Evolutionary conservation across 2,888 invertebrate genomes (phyloP), one percentile per base, ranked within the genome.

Genomic region (Lacanobia wlatinum): DNA sequence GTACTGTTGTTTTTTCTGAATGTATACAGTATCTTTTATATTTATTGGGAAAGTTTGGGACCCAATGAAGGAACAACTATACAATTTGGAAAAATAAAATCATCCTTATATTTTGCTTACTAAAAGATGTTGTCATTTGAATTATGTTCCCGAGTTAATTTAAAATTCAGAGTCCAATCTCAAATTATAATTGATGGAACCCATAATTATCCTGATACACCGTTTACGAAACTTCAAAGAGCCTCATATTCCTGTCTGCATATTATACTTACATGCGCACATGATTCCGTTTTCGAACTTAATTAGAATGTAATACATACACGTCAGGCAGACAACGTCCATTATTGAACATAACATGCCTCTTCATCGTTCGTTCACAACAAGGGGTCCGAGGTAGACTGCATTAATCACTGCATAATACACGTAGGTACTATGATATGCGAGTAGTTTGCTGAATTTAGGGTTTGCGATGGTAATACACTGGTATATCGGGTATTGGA

Each of bases 251-350:
- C 4, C 9, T 52, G 18, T n/a, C 5, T 43, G 16, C 61, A 14
- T 28, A 3, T 5, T 34, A 43, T 38, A 59, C 21, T 18, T 16
- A 28, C 12, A 16, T 50, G 48, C 16, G n/a, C 46, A 50, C 23
- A 55, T 53, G 10, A 62, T 62, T 62, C 60, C 52, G 16, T 52
- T 53, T 79, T 43, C 34, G 18, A 64, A 70, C 59, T 38, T 83
- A 83, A 80, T 83, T 79, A 83, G 63, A 83, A 83, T 73, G 48
- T 83, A 73, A 83, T 79, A 73, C 66, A 70, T 70, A 60, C 63
- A 43, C 62, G 34, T 73, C 69, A 66, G 63, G 12, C 63, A 53
- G 43, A 21, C 65, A 81, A 62, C 71, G 68, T 82, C 78, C 84
- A 73, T 40, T 73, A 73, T 64, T 56, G 66, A 79, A 83, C 63